Percentiles rank a stretch among this genome's conserved stretches.
Evolutionary conservation across 2,888 invertebrate species (phyloP).

Genomic region (Lithophane ornitopus): DNA sequence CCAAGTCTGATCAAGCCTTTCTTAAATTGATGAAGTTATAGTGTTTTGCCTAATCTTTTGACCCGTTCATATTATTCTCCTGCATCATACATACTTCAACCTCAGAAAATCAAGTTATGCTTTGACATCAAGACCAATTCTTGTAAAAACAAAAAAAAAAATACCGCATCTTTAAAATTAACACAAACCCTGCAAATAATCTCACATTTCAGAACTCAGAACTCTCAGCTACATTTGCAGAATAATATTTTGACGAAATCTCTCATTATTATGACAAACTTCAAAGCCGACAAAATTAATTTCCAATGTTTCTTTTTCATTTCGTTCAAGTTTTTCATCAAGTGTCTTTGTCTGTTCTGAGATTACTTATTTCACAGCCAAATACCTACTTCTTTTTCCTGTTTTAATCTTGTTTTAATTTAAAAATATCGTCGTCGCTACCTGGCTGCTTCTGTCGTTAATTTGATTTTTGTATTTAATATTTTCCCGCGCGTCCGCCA

Average conservation of each 20-base stretch:
- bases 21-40: neutral
- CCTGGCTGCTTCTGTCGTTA: conserved; percentile 47
- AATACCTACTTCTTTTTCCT: conserved; percentile 58
- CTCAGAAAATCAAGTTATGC: neutral
- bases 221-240: conserved; percentile 26
- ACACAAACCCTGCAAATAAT: conserved; percentile 24
- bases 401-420: conserved; percentile 67
- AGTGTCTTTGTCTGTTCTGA: conserved; percentile 68
- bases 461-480: conserved; percentile 53
- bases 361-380: conserved; percentile 73
- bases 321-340: conserved; percentile 65
- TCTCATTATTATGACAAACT: conserved; percentile 68
- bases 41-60: neutral
- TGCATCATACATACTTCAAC: neutral
- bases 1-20: neutral
- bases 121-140: neutral
- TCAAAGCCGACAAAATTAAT: conserved; percentile 68
- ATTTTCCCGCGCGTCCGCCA: conserved; percentile 19
- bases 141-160: too few relatives aligned
- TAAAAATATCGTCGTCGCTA: conserved; percentile 61
- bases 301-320: conserved; percentile 70
- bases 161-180: neutral
- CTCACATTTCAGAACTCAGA: conserved; percentile 33
- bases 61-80: neutral
- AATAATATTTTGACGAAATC: conserved; percentile 53